Evolutionary conservation across 2,113 vertebrate species (phyloP).

Genomic region (Leptobrachium leishanense): DNA sequence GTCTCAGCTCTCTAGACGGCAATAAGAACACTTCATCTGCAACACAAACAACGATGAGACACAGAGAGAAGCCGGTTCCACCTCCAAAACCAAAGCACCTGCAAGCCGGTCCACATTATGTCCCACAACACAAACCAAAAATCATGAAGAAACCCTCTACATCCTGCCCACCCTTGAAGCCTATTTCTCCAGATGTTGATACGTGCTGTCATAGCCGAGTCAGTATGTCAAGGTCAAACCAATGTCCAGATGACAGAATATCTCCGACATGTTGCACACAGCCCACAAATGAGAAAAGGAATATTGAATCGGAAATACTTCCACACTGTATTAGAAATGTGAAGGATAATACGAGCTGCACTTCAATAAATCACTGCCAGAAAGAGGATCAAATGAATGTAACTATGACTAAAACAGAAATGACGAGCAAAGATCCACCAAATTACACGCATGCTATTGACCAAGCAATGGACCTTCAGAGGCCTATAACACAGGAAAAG

Average conservation of each 20-base stretch:
- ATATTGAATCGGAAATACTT: constrained; percentile 53
- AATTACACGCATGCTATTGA: neutral
- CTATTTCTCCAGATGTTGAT: constrained; percentile 32
- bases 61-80: constrained; percentile 60
- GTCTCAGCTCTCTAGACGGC: constrained; percentile 56
- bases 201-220: neutral
- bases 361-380: neutral
- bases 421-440: neutral
- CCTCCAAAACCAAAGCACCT: constrained; percentile 68
- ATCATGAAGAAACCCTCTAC: constrained; percentile 26
- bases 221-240: constrained; percentile 15
- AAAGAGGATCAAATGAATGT: neutral
- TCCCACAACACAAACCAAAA: constrained; percentile 47
- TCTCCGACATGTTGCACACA: constrained; percentile 24
- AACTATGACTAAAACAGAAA: neutral
- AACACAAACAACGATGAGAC: constrained; percentile 56
- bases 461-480: neutral
- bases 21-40: constrained; percentile 68
- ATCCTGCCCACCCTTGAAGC: constrained; percentile 35
- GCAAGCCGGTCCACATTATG: constrained; percentile 43
- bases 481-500: constrained; percentile 28
- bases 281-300: constrained; percentile 19
- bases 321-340: constrained; percentile 59
- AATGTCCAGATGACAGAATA: neutral
- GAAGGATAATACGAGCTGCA: constrained; percentile 45